Conservation (phyloP, 2,888 invertebrate species). For the Ditula angustiorana region DNA sequence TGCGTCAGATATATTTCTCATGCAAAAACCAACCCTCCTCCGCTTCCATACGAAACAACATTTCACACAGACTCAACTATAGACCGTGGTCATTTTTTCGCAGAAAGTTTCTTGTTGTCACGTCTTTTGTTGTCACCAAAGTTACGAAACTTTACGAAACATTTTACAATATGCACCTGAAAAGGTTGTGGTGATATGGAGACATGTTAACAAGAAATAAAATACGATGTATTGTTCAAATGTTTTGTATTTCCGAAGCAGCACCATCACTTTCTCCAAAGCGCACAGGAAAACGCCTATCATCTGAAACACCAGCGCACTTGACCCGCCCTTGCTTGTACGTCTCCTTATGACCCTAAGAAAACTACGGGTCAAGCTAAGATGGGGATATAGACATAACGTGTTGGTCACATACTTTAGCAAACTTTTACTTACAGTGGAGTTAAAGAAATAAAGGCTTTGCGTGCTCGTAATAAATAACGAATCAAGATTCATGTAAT, state of each 20-base stretch:
- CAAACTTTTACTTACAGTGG: conserved; percentile 11
- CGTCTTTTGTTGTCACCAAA: background rate
- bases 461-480: conserved; percentile 3
- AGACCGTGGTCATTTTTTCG: too few relatives aligned
- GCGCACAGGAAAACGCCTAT: conserved; percentile 29
- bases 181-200: conserved; percentile 12
- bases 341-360: background rate
- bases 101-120: background rate
- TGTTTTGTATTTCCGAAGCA: conserved; percentile 18
- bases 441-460: background rate
- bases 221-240: conserved; percentile 27
- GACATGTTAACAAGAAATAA: conserved; percentile 26
- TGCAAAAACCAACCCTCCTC: too few relatives aligned
- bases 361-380: background rate
- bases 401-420: conserved; percentile 8
- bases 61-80: too few relatives aligned
- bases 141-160: conserved; percentile 18
- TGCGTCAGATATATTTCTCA: too few relatives aligned
- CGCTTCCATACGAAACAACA: too few relatives aligned
- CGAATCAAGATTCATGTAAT: background rate
- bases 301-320: conserved; percentile 17
- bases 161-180: conserved; percentile 6
- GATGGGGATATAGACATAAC: conserved; percentile 11
- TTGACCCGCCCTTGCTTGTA: conserved; percentile 6
- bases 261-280: conserved; percentile 36